These are phyloP conservation scores for Notolabrus celidotus DNA, from an alignment of 2,797 vertebrate species.

Conservation along the genomic window DNA sequence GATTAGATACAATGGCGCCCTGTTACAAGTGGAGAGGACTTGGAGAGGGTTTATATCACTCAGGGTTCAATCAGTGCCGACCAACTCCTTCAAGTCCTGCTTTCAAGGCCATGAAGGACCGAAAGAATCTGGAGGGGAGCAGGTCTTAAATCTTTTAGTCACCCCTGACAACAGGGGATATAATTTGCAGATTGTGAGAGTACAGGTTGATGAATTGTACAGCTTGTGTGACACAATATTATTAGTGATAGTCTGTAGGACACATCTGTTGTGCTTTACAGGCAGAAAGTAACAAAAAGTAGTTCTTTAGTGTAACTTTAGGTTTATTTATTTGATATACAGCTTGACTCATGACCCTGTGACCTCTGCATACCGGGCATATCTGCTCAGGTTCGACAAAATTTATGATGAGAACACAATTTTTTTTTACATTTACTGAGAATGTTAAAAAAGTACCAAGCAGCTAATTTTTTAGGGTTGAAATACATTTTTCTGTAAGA, in stretches of 20 bases:
- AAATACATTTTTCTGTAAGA: too few species aligned
- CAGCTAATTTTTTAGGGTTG: too few species aligned
- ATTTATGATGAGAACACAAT: slow-evolving; percentile 13
- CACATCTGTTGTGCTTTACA: too few species aligned
- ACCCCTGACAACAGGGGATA: slow-evolving; percentile 38
- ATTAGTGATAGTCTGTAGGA: too few species aligned
- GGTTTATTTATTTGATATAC: background rate
- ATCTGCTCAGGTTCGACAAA: background rate
- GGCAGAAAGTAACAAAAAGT: too few species aligned
- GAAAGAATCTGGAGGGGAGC: slow-evolving; percentile 60
- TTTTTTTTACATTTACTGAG: too few species aligned
- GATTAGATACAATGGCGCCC: slow-evolving; percentile 65
- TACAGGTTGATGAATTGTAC: slow-evolving; percentile 1
- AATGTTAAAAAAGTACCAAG: too few species aligned
- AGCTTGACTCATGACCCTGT: background rate
- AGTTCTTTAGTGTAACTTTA: too few species aligned
- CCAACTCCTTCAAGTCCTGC: slow-evolving; percentile 37
- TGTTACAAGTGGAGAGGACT: slow-evolving; percentile 49
- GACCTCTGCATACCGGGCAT: slow-evolving; percentile 41
- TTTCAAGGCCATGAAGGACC: slow-evolving; percentile 35
- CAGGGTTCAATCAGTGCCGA: slow-evolving; percentile 55
- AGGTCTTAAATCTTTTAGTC: slow-evolving; percentile 35
- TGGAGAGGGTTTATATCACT: slow-evolving; percentile 56
- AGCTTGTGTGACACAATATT: too few species aligned
- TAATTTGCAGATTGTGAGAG: slow-evolving; percentile 6